Evolutionary conservation across 2,888 invertebrate species (phyloP).

Genomic region (Poecilus cupreus): DNA sequence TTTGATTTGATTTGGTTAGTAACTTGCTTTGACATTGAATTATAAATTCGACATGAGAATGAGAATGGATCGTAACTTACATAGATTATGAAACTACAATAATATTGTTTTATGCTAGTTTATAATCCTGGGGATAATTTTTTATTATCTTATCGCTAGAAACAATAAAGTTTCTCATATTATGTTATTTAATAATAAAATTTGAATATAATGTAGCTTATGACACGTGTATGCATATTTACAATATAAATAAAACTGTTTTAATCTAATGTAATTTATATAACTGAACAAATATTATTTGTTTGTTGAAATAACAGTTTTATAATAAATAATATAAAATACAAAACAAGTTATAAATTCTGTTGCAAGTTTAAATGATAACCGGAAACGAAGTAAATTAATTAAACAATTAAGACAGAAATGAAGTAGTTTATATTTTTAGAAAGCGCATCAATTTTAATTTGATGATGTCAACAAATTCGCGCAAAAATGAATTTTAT

Average conservation of each 20-base stretch:
- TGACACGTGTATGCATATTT: background rate
- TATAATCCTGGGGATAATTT: no score
- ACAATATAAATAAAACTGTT: background rate
- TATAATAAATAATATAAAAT: no score
- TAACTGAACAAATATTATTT: background rate
- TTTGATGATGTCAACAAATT: constrained; percentile 19
- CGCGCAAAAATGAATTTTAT: background rate
- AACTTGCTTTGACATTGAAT: no score
- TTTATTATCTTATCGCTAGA: no score
- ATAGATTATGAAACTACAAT: background rate
- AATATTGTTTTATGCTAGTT: no score
- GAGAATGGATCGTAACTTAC: background rate
- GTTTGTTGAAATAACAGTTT: no score
- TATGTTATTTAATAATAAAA: no score
- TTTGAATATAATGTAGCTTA: background rate
- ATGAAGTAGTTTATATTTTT: background rate
- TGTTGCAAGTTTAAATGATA: background rate
- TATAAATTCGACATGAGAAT: no score
- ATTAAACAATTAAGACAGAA: background rate
- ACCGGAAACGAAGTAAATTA: background rate
- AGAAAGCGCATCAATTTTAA: background rate
- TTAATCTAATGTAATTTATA: no score
- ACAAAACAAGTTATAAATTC: no score
- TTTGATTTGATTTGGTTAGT: background rate
- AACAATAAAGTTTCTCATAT: no score